Evolutionary conservation across 2,113 vertebrate genomes (phyloP), one percentile per base, ranked within the genome.

Genomic region (Pyxicephalus adspersus): DNA sequence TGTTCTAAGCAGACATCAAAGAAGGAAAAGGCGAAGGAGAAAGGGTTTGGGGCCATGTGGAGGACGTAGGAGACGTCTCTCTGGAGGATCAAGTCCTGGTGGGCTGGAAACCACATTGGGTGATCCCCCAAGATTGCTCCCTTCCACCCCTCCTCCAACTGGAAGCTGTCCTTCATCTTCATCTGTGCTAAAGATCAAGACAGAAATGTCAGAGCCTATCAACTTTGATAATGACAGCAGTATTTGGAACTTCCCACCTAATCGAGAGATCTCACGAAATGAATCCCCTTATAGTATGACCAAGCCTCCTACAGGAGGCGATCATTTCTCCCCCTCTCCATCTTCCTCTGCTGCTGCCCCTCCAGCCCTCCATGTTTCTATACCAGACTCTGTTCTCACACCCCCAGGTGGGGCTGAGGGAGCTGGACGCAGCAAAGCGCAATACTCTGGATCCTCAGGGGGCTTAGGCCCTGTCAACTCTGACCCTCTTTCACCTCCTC

Each of bases 191-290:
- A 98, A 98, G 90, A 99, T 99, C 93, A 99, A 99, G 92, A 99
- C 98, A 7, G 98, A 99, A 91, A 98, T 98, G 91, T 90, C 95
- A 6, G 98, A 99, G 84, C 97, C 98, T 83, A 97, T 99, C 89
- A 99, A 99, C 92, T 99, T 99, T 83, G 98, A 99, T 94, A 99
- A 99, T 1, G 97, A 99, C 93, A 99, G 97, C 92, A 99, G 97
- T 93, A 99, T 99, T 93, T 99, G 98, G 98, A 98, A 99, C 94
- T 99, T 94, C 87, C 98, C 98, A 2, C 98, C 98, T 86, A 99
- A 99, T 92, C 86, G 98, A 67, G 98, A 99, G 94, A 99, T 99
- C 85, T 98, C 96, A 89, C 93, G 97, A 80, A 99, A 99, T 50
- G 97, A 99, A 92, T 96, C 97, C 2, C 97, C 97, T 55, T 99